phyloP scores from a whole-genome alignment of 1,140 invertebrate species.

The Myzus persicae region DNA sequence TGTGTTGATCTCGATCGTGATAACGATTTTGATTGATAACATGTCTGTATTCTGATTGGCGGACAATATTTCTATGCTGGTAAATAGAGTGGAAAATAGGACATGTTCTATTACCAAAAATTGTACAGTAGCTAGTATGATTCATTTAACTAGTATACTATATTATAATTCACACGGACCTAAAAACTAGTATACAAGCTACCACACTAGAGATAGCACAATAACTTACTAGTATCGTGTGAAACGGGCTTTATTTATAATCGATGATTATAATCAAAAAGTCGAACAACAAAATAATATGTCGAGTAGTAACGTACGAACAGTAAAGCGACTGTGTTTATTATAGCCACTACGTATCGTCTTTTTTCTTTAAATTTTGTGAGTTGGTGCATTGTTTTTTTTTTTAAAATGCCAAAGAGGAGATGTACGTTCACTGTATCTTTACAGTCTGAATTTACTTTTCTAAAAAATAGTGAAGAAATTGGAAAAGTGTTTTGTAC shows the following conservation, averaged over 20 bases:
- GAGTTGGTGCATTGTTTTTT: not conserved
- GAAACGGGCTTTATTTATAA: slow-evolving; percentile 7
- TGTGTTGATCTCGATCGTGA: too few relatives aligned
- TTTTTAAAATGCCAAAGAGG: not conserved
- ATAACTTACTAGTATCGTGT: too few relatives aligned
- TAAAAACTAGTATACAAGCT: too few relatives aligned
- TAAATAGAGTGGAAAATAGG: too few relatives aligned
- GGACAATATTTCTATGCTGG: too few relatives aligned
- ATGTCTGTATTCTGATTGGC: too few relatives aligned
- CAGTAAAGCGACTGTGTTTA: slow-evolving; percentile 2
- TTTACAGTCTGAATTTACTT: slow-evolving; percentile 44
- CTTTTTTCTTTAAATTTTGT: slow-evolving; percentile 16
- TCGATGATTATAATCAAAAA: slow-evolving; percentile 23
- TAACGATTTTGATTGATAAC: too few relatives aligned
- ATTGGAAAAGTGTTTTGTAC: slow-evolving; percentile 28
- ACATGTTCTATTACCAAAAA: too few relatives aligned
- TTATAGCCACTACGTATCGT: slow-evolving; percentile 19
- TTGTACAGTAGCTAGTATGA: too few relatives aligned
- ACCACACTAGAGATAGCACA: too few relatives aligned
- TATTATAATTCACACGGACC: too few relatives aligned
- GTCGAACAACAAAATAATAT: slow-evolving; percentile 17
- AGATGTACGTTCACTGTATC: slow-evolving; percentile 17
- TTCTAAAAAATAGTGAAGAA: slow-evolving; percentile 33
- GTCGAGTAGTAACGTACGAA: slow-evolving; percentile 2
- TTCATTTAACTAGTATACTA: too few relatives aligned